Base-by-base conservation (phyloP, 2,888 invertebrate species). In the Ornithoptera priamus region DNA sequence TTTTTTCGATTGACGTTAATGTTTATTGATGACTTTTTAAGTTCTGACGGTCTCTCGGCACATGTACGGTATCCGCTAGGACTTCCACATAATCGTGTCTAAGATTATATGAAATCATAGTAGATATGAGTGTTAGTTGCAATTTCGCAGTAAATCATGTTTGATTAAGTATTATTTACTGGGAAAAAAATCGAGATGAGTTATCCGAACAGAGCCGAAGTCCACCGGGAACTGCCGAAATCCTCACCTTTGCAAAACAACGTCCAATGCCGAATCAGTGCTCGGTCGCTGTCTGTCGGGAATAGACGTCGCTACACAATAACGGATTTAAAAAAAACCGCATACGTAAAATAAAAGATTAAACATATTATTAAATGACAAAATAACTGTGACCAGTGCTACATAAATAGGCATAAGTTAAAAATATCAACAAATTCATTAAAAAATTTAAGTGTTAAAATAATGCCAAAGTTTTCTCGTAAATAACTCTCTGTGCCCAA, bases 221-320 rank as follows among this genome's bases (percentile, higher is more conserved):
- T 74, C 71, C 57, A 77, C 86, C 92, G 92, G 88, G 83, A 74
- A 75, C 75, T 76, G 76, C 81, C 90, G 91, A 88, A 81, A 81
- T 86, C 85, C 90, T 90, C 89, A 92, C 92, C 92, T 92, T 90
- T 90, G 79, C 83, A 89, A 87, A 87, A 86, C 84, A 85, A 81
- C 85, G 83, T 81, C 90, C 89, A 89, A 90, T 89, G 86, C 87
- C 84, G 90, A 90, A 87, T 88, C 90, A 92, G 92, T 92, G 88
- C 82, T 81, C 79, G 82, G 78, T 86, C 81, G 88, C 76, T 77
- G 76, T 76, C 81, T 81, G 80, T 74, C 77, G 83, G 79, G 85
- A 75, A 77, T 72, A 83, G 88, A 76, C 76, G 91, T 79, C 77
- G 72, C 73, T 70, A 67, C 62, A 72, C 61, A 65, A 30, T 68